Evolutionary conservation across 2,113 vertebrate genomes (phyloP).

Genomic region (Pollachius pollachius): DNA sequence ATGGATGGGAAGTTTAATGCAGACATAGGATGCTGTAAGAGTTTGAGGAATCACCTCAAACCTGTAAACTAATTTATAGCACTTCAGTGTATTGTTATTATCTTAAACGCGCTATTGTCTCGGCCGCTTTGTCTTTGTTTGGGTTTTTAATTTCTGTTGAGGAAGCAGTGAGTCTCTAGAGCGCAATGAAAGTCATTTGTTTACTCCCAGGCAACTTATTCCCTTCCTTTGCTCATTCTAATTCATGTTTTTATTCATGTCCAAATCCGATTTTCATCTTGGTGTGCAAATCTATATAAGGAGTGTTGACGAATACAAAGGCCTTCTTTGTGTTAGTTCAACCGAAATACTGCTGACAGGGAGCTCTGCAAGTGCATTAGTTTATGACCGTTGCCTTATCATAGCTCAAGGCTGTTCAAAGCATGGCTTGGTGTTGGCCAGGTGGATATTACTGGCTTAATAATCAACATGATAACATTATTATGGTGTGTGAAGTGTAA

Average conservation of each 20-base stretch:
- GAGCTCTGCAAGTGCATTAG: slow-evolving; percentile 3
- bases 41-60: slow-evolving; percentile 31
- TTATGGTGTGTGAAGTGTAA: too few species aligned
- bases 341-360: slow-evolving; percentile 19
- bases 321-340: slow-evolving; percentile 15
- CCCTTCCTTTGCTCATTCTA: background rate
- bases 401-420: too few species aligned
- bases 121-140: background rate
- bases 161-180: slow-evolving; percentile 20
- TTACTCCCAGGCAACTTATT: background rate
- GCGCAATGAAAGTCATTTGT: slow-evolving; percentile 17
- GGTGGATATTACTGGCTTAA: too few species aligned
- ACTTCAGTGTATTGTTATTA: background rate
- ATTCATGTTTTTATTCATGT: slow-evolving; percentile 38
- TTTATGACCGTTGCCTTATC: too few species aligned
- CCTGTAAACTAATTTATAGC: slow-evolving; percentile 12
- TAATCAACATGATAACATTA: too few species aligned
- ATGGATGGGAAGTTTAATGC: slow-evolving; percentile 42
- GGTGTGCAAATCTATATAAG: slow-evolving; percentile 12
- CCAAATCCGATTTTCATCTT: slow-evolving; percentile 20
- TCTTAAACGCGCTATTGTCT: background rate
- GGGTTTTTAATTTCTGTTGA: slow-evolving; percentile 31
- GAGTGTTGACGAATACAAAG: slow-evolving; percentile 8
- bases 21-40: slow-evolving; percentile 26
- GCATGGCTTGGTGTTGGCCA: too few species aligned